These are phyloP conservation scores for Tamias sibiricus DNA, from an alignment of 2,113 vertebrate genomes.

Conservation along the genomic window DNA sequence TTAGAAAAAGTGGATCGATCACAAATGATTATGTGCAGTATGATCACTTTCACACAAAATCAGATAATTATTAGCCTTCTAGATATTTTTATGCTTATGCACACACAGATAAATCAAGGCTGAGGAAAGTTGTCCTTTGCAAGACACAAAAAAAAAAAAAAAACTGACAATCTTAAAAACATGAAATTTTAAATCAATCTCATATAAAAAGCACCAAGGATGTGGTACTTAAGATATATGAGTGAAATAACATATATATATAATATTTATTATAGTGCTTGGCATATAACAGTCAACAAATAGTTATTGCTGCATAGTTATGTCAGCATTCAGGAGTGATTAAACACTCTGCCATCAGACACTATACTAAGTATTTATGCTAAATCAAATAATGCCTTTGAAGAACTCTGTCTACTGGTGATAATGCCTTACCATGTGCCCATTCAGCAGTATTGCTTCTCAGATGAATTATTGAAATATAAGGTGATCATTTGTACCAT, in stretches of 20 bases:
- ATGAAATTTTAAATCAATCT: too few relatives aligned
- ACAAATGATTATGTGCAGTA: neutral
- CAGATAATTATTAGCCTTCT: conserved; percentile 16
- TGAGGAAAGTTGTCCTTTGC: too few relatives aligned
- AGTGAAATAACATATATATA: neutral
- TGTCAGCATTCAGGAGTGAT: conserved; percentile 17
- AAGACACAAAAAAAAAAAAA: too few relatives aligned
- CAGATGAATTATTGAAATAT: conserved; percentile 46
- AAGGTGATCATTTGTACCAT: neutral
- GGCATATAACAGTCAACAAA: neutral
- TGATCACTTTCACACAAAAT: neutral
- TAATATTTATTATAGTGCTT: conserved; percentile 4
- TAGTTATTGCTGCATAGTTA: neutral
- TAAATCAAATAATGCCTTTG: neutral
- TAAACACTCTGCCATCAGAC: neutral
- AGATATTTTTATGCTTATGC: conserved; percentile 5
- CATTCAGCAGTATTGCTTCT: conserved; percentile 20
- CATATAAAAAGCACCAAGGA: too few relatives aligned
- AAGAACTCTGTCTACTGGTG: neutral
- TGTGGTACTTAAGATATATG: neutral
- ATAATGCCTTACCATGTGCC: conserved; percentile 1
- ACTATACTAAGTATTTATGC: neutral
- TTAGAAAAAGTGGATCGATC: conserved; percentile 5
- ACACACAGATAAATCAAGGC: neutral
- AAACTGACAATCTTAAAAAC: too few relatives aligned